Conservation (phyloP, 2,113 vertebrate species). For the Heterotis niloticus region DNA sequence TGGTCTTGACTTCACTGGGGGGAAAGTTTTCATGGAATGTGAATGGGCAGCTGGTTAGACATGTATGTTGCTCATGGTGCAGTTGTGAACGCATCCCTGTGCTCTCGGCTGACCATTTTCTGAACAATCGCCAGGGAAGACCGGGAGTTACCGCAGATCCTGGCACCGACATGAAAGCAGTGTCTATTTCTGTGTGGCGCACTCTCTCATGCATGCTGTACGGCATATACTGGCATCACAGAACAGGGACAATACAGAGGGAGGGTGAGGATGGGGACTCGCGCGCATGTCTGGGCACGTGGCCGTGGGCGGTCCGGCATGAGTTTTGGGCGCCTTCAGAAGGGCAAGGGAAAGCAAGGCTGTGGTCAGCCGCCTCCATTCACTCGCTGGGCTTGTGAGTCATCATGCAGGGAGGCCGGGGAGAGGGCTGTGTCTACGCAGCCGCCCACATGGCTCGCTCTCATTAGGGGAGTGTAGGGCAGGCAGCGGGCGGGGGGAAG, state of each 20-base stretch:
- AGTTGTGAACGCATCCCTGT: background rate
- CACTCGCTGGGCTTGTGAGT: background rate
- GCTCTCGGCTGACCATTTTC: background rate
- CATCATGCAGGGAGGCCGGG: background rate
- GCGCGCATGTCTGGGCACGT: background rate
- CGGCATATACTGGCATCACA: background rate
- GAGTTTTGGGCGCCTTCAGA: slow-evolving; percentile 7
- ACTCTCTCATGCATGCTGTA: background rate
- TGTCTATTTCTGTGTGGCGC: background rate
- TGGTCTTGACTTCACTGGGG: background rate
- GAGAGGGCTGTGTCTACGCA: background rate
- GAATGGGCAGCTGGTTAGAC: background rate
- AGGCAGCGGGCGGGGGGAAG: background rate
- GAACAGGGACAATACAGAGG: background rate
- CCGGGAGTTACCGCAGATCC: background rate
- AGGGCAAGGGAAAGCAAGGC: background rate
- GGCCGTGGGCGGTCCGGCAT: slow-evolving; percentile 5
- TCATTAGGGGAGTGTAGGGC: background rate
- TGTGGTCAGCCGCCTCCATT: slow-evolving; percentile 14
- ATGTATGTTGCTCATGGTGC: background rate
- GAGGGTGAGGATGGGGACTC: background rate
- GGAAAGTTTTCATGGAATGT: background rate
- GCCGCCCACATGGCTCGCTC: background rate
- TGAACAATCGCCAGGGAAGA: background rate
- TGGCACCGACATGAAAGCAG: background rate